Base-by-base conservation (phyloP, 1,140 invertebrate species). In the Callitettix versicolor region DNA sequence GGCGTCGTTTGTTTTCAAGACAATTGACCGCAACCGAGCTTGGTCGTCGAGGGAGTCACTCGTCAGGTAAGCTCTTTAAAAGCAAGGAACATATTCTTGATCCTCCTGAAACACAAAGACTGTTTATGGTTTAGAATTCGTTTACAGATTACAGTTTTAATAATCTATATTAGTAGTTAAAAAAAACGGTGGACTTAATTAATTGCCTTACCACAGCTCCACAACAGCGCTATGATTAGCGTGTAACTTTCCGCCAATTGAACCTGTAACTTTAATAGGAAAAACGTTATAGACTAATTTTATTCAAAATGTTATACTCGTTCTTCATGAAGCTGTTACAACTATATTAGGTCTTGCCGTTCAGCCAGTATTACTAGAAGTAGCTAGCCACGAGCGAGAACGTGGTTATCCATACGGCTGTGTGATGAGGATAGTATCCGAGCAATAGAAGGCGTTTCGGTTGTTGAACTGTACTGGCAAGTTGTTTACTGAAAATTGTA, bases 41-140 rank as follows among this genome's bases (percentile, higher is more conserved):
- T 92, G 88, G 88, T 70, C 74, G 34, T 84, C 84, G 11, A 78
- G 88, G 56, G 85, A 89, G 66, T 78, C 82, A 14, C 70, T 88
- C 53, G 72, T 85, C 33, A 81, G 79, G 84, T 86, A 72, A 66
- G 63, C 26, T 20, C 3, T 5, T 18, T 15, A 14, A 41, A 5
- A 5, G 14, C 3, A 5, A 41, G 14, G 14, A 5, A n/a, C 7
- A 36, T 36, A n/a, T 36, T 9, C 34, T 9, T 36, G 7, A 36
- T n/a, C 34, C 34, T 36, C n/a, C 7, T 36, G 34, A 36, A 36
- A 36, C 7, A 36, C n/a, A 7, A 9, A 36, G 7, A 36, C 34
- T n/a, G n/a, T 36, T 36, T 36, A 7, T 36, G 7, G 7, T 36
- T 36, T n/a, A 9, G 34, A 36, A 7, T n/a, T 36, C n/a, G 7